Conservation (phyloP, 2,113 vertebrate genomes). For the Ophthalmolycus amberensis region DNA sequence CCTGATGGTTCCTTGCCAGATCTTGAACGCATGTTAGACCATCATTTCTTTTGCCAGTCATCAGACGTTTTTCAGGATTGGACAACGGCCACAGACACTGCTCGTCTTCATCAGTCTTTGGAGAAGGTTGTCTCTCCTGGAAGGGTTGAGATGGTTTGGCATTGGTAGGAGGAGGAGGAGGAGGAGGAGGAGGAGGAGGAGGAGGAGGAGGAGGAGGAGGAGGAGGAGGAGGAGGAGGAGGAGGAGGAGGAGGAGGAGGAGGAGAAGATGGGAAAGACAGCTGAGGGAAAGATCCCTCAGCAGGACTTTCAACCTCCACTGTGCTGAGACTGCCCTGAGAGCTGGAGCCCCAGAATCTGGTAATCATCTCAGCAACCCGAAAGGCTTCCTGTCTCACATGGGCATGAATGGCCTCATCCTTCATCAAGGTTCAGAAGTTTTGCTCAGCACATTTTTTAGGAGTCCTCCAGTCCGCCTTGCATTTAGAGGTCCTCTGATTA, state of each 20-base stretch:
- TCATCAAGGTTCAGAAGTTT: not conserved
- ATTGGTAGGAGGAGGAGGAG: not conserved
- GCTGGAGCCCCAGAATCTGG: not conserved
- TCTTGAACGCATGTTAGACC: slow-evolving; percentile 5
- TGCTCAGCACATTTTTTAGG: not conserved
- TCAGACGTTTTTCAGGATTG: not conserved
- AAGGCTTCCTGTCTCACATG: not conserved
- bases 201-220: too few relatives aligned
- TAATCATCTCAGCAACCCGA: not conserved
- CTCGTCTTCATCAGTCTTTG: not conserved
- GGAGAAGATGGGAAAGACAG: not conserved
- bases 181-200: too few relatives aligned
- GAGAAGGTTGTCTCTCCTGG: not conserved
- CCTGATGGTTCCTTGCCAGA: not conserved
- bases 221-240: too few relatives aligned
- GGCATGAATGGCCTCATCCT: not conserved
- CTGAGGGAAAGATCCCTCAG: not conserved
- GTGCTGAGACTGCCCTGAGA: not conserved
- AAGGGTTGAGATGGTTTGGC: not conserved
- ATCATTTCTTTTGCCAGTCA: not conserved
- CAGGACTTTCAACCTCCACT: not conserved
- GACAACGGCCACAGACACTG: not conserved
- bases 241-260: not conserved
- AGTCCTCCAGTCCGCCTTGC: not conserved
- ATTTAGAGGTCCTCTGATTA: not conserved